Evolutionary conservation across 2,113 vertebrate genomes (phyloP).

Genomic region (Oncorhynchus clarkii): DNA sequence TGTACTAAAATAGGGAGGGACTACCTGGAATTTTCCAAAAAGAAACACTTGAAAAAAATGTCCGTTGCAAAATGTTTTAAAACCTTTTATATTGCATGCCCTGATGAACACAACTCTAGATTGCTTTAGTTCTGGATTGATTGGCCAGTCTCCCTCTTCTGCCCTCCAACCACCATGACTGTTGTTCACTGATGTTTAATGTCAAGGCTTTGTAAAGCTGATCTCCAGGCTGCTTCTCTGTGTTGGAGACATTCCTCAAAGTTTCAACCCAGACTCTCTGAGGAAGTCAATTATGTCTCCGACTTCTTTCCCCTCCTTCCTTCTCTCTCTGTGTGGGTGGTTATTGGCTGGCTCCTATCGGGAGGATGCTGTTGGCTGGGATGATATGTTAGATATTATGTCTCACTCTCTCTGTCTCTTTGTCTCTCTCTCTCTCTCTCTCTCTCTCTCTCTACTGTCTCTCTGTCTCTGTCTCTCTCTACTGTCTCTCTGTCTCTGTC

Average conservation of each 20-base stretch:
- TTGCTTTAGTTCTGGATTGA: not conserved
- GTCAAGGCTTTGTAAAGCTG: slow-evolving; percentile 66
- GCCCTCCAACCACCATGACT: slow-evolving; percentile 54
- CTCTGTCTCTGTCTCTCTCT: no score
- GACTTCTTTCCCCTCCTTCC: no score
- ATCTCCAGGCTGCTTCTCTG: slow-evolving; percentile 52
- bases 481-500: no score
- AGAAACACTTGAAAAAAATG: no score
- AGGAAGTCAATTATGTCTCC: slow-evolving; percentile 66
- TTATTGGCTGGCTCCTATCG: slow-evolving; percentile 68
- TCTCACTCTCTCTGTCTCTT: no score
- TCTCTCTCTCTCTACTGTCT: no score
- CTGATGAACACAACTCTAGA: no score
- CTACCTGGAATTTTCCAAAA: no score
- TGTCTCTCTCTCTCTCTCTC: no score
- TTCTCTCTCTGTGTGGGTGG: no score
- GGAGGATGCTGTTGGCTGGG: slow-evolving; percentile 68
- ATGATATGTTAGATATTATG: slow-evolving; percentile 20
- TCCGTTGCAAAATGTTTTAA: not conserved
- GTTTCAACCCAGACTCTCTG: slow-evolving; percentile 60
- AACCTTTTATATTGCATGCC: no score
- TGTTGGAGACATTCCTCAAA: slow-evolving; percentile 6
- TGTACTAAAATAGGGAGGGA: no score
- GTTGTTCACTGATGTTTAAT: slow-evolving; percentile 42
- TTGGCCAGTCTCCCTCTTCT: slow-evolving; percentile 18